Evolutionary conservation across 1,140 invertebrate genomes (phyloP).

Genomic region (Varroa destructor): DNA sequence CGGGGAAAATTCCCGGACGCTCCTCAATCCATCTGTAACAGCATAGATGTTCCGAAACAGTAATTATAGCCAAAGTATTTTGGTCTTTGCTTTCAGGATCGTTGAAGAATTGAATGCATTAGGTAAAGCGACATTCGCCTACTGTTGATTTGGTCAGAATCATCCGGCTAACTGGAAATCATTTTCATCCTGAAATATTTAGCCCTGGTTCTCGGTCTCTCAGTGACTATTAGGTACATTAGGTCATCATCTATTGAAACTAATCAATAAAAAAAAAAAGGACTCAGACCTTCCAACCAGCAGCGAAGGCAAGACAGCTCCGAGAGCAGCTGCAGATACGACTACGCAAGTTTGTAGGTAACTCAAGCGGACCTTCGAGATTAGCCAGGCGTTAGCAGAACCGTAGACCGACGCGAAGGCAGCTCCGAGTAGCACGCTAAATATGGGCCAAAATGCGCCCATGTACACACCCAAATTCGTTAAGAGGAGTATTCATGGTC

Average conservation of each 20-base stretch:
- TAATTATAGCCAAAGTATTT: too few relatives aligned
- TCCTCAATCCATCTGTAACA: conserved; percentile 23
- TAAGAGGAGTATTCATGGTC: too few relatives aligned
- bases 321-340: conserved; percentile 13
- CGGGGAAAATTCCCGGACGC: conserved; percentile 21
- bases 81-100: too few relatives aligned
- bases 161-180: too few relatives aligned
- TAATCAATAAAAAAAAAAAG: not conserved
- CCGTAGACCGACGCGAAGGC: conserved; percentile 18
- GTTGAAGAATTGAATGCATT: too few relatives aligned
- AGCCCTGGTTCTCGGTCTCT: too few relatives aligned
- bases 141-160: too few relatives aligned
- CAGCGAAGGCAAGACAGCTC: conserved; percentile 9
- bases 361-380: conserved; percentile 19
- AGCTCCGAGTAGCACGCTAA: conserved; percentile 16
- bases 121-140: too few relatives aligned
- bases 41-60: too few relatives aligned
- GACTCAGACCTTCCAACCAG: conserved; percentile 5
- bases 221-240: too few relatives aligned
- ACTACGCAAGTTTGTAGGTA: conserved; percentile 8
- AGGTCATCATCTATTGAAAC: not conserved
- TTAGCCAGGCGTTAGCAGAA: conserved; percentile 20
- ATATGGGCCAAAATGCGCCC: not conserved
- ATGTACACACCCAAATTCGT: too few relatives aligned
- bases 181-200: too few relatives aligned